Base-by-base conservation (phyloP, 2,113 vertebrate species). In the Cheirogaleus medius region DNA sequence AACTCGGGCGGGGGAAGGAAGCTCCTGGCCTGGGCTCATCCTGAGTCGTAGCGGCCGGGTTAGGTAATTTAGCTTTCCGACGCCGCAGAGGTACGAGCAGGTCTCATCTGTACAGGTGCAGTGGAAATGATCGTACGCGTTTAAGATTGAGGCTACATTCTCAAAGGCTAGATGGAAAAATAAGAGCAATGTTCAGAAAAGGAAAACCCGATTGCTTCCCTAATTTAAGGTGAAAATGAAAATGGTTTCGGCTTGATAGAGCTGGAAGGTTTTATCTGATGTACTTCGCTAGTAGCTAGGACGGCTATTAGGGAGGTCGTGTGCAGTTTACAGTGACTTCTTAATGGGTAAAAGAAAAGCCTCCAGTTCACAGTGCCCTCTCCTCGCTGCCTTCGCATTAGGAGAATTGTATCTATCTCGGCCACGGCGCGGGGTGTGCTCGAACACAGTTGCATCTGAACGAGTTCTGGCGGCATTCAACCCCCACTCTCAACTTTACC, bases 201-300 rank as follows among this genome's bases (percentile, higher is more conserved):
- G 66, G 25, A 78, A 93, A 95, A 44, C 27, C 54, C 83, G 90
- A 95, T 95, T 81, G 83, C 34, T 93, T 60, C 64, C 4, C 39
- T 74, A 44, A 11, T 77, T 92, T 74, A 63, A 60, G 66, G 60
- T 39, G 63, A 97, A 96, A 87, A 44, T 78, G 87, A 90, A 60
- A 81, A 44, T n/a, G 54, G 39, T 63, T 91, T 39, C 87, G 27
- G 39, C n/a, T 49, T 42, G 37, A 11, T 11, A 34, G 25, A 64
- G 12, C 76, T 58, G 54, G 47, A 14, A 58, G 5, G 0, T 90
- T 84, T 93, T 42, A 68, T 80, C 32, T 47, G 1, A 68, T 25
- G 1, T 71, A 3, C 34, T 37, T 37, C 76, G 18, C n/a, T 37
- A n/a, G 76, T 0, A 27, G 15, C 25, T 20, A 27, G 29, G 37